phyloP scores from a whole-genome alignment of 2,888 invertebrate genomes.

The Cheilosia pagana region DNA sequence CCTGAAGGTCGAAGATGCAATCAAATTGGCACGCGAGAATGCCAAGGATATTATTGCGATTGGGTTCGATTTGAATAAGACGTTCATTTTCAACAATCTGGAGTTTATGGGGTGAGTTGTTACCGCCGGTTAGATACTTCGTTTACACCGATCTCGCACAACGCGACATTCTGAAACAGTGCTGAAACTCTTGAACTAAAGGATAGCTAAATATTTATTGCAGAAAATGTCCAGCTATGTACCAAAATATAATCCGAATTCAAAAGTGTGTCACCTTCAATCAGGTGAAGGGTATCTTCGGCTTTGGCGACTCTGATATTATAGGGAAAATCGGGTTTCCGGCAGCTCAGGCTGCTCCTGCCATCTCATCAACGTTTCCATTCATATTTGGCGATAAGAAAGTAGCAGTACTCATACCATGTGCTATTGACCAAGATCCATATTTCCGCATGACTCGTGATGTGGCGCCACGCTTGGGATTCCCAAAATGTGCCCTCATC shows the following conservation, averaged over 20 bases:
- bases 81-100: constrained; percentile 98
- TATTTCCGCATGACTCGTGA: constrained; percentile 99
- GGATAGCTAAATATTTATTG: background rate
- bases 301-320: constrained; percentile 97
- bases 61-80: constrained; percentile 96
- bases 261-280: constrained; percentile 98
- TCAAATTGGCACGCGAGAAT: constrained; percentile 93
- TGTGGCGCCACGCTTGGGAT: constrained; percentile 95
- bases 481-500: constrained; percentile 93
- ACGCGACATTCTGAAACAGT: background rate
- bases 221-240: constrained; percentile 94
- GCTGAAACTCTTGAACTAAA: background rate
- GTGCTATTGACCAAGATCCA: constrained; percentile 99
- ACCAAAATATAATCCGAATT: constrained; percentile 95
- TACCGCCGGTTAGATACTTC: background rate
- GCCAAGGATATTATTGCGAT: constrained; percentile 99
- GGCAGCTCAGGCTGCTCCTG: constrained; percentile 97
- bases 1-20: constrained; percentile 93
- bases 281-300: constrained; percentile 99
- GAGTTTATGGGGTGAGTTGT: constrained; percentile 94
- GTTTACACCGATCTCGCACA: background rate
- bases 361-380: constrained; percentile 95
- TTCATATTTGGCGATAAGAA: constrained; percentile 93
- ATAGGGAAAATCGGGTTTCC: constrained; percentile 99
- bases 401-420: constrained; percentile 91